phyloP scores from a whole-genome alignment of 1,140 invertebrate species.

The Meloidogyne hapla region DNA sequence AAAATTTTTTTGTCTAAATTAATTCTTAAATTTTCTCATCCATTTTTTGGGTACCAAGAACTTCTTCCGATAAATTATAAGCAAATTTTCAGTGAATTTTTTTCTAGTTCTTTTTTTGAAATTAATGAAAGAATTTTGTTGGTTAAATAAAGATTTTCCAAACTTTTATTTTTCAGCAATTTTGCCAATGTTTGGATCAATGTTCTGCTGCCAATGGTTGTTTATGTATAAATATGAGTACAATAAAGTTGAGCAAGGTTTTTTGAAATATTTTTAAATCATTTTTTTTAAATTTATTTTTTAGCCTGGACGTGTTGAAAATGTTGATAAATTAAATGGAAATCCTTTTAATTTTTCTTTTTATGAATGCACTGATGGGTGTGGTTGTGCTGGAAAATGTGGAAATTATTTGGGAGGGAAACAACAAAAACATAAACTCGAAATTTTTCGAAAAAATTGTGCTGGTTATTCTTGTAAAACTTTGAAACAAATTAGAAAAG shows the following conservation, averaged over 20 bases:
- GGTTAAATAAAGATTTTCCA: neutral
- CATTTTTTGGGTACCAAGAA: no score
- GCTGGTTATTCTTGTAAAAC: conserved; percentile 4
- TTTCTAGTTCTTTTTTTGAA: no score
- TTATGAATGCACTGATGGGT: conserved; percentile 3
- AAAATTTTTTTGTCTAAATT: neutral
- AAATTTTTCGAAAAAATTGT: conserved; percentile 14
- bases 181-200: conserved; percentile 9
- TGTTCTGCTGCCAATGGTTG: conserved; percentile 16
- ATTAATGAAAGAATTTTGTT: no score
- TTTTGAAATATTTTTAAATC: neutral
- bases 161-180: neutral
- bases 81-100: no score
- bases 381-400: conserved; percentile 14
- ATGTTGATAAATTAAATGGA: conserved; percentile 14
- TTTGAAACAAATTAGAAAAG: conserved; percentile 20
- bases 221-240: conserved; percentile 15
- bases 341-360: conserved; percentile 18
- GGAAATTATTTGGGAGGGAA: neutral
- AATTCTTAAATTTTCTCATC: neutral
- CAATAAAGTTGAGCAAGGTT: conserved; percentile 6
- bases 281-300: neutral
- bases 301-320: neutral
- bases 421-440: neutral
- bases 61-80: no score